A percentile compares a stretch with the other conserved stretches of the same genome.
phyloP scores from a whole-genome alignment of 2,113 vertebrate species.

The Orcinus orca region DNA sequence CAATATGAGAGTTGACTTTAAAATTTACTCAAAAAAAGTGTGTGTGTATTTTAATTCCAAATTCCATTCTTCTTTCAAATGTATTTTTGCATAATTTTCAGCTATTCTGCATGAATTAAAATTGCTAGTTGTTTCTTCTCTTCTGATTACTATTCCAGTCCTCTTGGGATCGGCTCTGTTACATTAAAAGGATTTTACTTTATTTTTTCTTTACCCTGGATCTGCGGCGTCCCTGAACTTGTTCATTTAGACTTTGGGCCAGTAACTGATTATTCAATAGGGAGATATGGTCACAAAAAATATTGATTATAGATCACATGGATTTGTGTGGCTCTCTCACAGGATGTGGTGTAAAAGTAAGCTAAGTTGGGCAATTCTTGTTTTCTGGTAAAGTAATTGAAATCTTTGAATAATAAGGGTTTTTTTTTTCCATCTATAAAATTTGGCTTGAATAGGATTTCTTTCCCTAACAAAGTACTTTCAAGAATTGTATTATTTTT shows the following conservation, averaged over 20 bases:
- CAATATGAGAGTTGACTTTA: background rate
- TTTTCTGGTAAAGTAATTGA: slow-evolving; percentile 65
- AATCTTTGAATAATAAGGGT: background rate
- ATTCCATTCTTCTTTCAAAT: background rate
- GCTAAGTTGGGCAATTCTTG: background rate
- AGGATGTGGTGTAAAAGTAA: background rate
- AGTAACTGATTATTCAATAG: background rate
- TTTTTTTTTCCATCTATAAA: background rate
- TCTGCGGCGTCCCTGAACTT: background rate
- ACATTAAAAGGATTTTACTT: background rate
- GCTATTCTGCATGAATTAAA: background rate
- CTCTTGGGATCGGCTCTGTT: background rate
- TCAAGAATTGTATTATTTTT: slow-evolving; percentile 45
- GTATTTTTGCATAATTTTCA: background rate
- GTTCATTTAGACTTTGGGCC: background rate
- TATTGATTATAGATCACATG: background rate
- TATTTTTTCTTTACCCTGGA: background rate
- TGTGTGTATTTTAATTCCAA: background rate
- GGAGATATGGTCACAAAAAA: background rate
- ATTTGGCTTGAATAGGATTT: background rate
- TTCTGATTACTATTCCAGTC: background rate
- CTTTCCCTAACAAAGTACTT: slow-evolving; percentile 35
- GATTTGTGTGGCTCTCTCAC: background rate
- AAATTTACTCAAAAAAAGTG: background rate
- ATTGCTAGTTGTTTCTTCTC: background rate